phyloP scores from a whole-genome alignment of 2,888 invertebrate genomes.

The Dryomyza anilis region DNA sequence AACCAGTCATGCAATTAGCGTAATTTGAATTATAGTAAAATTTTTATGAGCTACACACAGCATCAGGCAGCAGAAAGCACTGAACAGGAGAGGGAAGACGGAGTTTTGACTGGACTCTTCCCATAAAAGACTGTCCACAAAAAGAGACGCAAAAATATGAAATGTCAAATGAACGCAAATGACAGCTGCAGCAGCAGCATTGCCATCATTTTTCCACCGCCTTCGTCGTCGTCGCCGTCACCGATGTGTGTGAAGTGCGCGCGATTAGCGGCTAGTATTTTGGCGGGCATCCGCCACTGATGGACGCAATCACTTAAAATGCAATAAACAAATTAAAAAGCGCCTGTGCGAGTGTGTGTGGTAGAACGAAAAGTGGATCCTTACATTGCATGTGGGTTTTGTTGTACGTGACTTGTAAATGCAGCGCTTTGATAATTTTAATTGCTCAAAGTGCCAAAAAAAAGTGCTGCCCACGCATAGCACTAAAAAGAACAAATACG shows the following conservation, averaged over 20 bases:
- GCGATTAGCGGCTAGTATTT: conserved; percentile 37
- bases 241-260: too few relatives aligned
- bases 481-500: not conserved
- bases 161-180: not conserved
- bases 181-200: not conserved
- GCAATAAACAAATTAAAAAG: conserved; percentile 43
- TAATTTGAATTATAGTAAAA: conserved; percentile 59
- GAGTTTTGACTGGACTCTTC: too few relatives aligned
- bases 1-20: conserved; percentile 48
- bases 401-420: not conserved
- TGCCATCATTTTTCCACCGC: not conserved
- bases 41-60: conserved; percentile 51
- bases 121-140: too few relatives aligned
- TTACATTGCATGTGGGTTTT: conserved; percentile 16
- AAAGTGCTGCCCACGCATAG: not conserved
- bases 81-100: too few relatives aligned
- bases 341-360: conserved; percentile 21
- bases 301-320: conserved; percentile 40
- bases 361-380: conserved; percentile 21
- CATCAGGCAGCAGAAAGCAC: not conserved
- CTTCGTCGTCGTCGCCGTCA: too few relatives aligned
- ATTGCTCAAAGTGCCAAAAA: conserved; percentile 25
- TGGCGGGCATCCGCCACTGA: not conserved
- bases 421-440: conserved; percentile 27
- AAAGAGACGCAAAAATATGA: not conserved